phyloP scores from a whole-genome alignment of 2,113 vertebrate genomes.

The Diadophis punctatus region DNA sequence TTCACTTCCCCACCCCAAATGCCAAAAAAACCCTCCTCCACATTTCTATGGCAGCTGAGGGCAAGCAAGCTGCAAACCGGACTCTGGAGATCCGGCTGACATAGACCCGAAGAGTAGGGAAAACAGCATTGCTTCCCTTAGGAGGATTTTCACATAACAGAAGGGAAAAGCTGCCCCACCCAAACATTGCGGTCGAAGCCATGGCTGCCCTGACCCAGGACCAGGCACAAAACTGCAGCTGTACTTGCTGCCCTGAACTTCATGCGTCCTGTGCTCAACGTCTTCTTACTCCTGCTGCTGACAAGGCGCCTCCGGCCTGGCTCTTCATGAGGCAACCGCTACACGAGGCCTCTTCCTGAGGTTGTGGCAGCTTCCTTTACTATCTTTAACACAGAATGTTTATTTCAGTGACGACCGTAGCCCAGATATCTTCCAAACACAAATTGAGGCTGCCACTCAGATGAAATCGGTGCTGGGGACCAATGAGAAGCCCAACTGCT shows the following conservation, averaged over 20 bases:
- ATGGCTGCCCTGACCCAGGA: neutral
- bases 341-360: neutral
- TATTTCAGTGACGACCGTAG: constrained; percentile 87
- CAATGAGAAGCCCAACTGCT: constrained; percentile 88
- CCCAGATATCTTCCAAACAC: constrained; percentile 84
- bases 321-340: neutral
- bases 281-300: neutral
- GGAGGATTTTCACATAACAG: neutral
- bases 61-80: no score
- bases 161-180: neutral
- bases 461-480: constrained; percentile 92
- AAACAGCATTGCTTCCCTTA: neutral
- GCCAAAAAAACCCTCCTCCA: no score
- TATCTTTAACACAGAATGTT: neutral
- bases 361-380: no score
- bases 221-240: neutral
- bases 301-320: neutral
- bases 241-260: neutral
- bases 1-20: no score
- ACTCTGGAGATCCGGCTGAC: no score
- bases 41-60: no score
- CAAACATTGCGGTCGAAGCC: neutral
- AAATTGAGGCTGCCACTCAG: constrained; percentile 90
- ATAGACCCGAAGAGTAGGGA: neutral
- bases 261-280: neutral